These are phyloP conservation scores for Littorina saxatilis DNA, from an alignment of 1,140 invertebrate species.

Conservation along the genomic window DNA sequence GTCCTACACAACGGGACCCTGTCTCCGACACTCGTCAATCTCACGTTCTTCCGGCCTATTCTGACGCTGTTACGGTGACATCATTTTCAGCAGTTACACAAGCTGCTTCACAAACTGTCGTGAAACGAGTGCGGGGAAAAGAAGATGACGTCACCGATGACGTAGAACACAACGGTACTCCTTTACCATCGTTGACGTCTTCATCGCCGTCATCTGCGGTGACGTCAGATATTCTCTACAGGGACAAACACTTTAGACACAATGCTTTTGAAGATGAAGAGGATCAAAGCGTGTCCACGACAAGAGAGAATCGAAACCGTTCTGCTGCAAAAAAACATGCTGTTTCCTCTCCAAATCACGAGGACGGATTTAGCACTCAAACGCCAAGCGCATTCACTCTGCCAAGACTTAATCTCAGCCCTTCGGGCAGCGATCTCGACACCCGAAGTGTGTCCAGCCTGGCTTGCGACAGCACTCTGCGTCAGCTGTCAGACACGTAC, in stretches of 20 bases:
- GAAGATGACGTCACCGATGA: no score
- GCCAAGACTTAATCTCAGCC: not conserved
- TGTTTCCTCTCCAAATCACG: no score
- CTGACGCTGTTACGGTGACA: not conserved
- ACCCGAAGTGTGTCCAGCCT: not conserved
- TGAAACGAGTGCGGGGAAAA: no score
- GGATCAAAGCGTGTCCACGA: no score
- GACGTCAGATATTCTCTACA: not conserved
- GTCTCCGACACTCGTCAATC: no score
- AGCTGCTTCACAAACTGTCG: no score
- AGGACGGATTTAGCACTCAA: not conserved
- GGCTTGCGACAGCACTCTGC: not conserved
- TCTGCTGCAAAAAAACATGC: no score
- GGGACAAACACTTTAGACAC: not conserved
- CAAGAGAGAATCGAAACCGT: no score
- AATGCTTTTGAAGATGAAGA: not conserved
- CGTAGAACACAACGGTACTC: no score
- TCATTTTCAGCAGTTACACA: no score
- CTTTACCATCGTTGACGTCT: no score
- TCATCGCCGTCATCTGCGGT: not conserved
- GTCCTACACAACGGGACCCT: no score
- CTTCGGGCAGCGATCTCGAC: not conserved
- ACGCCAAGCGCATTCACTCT: not conserved
- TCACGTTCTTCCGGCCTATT: constrained; percentile 3
- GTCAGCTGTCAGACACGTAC: constrained; percentile 8